Conservation (phyloP, 2,797 vertebrate species). For the Salarias fasciatus region DNA sequence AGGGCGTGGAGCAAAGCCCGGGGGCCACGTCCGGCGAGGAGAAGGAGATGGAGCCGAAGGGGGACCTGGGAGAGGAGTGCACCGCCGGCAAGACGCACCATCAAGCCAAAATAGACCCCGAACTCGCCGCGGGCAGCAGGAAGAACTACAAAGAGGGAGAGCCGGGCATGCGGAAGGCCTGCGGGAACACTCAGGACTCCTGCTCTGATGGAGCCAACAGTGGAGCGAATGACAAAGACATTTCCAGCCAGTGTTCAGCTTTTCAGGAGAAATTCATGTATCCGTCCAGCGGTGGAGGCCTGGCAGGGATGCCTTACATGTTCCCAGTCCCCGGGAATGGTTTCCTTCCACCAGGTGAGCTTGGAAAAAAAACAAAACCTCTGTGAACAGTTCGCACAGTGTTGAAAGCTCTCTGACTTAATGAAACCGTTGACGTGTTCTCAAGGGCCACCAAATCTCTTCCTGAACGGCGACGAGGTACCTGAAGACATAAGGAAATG, state of each 20-base stretch:
- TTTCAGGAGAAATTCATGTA: constrained; percentile 88
- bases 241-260: constrained; percentile 78
- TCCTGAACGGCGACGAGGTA: constrained; percentile 85
- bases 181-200: constrained; percentile 71
- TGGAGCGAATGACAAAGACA: constrained; percentile 81
- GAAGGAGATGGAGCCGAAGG: constrained; percentile 84
- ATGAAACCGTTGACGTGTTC: background rate
- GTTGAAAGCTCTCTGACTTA: background rate
- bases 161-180: constrained; percentile 78
- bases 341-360: constrained; percentile 80
- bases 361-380: background rate
- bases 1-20: constrained; percentile 78
- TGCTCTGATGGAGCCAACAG: constrained; percentile 77
- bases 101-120: constrained; percentile 81
- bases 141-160: constrained; percentile 84
- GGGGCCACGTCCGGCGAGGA: constrained; percentile 82
- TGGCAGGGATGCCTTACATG: constrained; percentile 85
- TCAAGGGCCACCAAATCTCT: constrained; percentile 84
- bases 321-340: constrained; percentile 83
- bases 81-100: constrained; percentile 77
- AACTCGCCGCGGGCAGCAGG: constrained; percentile 67
- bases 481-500: constrained; percentile 93
- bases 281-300: constrained; percentile 76
- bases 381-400: background rate
- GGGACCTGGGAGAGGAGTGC: constrained; percentile 82